These are phyloP conservation scores for Chloebia gouldiae DNA, from an alignment of 2,113 vertebrate species.

Conservation along the genomic window DNA sequence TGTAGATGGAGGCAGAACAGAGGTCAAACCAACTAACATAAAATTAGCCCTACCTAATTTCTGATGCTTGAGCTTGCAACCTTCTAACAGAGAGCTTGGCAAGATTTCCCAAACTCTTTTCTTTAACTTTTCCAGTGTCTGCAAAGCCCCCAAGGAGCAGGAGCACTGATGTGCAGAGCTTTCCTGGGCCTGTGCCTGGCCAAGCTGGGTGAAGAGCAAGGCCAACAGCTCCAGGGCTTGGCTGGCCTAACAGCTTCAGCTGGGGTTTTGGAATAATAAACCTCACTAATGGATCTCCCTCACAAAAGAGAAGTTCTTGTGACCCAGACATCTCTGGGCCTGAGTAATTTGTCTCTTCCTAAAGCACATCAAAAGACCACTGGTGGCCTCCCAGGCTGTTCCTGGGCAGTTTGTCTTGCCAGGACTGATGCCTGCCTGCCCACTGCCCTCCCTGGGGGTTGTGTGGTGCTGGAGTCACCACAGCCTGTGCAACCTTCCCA, in stretches of 20 bases:
- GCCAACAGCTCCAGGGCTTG: not conserved
- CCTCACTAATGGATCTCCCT: not conserved
- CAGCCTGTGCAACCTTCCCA: not conserved
- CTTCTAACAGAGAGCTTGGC: not conserved
- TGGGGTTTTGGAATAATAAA: not conserved
- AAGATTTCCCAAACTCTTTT: not conserved
- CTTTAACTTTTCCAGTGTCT: not conserved
- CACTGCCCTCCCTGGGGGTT: not conserved
- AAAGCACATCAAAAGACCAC: not conserved
- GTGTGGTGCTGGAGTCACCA: not conserved
- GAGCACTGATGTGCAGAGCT: not conserved
- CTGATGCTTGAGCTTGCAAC: not conserved
- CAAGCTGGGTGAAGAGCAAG: not conserved
- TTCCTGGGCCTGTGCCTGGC: rapidly evolving
- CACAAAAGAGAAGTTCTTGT: not conserved
- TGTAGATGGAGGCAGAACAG: not conserved
- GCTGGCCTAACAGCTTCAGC: not conserved
- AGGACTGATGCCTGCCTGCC: not conserved
- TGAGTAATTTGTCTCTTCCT: not conserved
- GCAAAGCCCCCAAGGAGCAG: not conserved
- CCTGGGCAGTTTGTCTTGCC: not conserved
- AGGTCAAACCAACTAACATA: not conserved
- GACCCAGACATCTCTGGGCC: not conserved
- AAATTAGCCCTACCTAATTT: not conserved
- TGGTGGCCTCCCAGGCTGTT: not conserved